These are phyloP conservation scores for Nyctalus aviator DNA, from an alignment of 2,797 vertebrate genomes.

Conservation along the genomic window DNA sequence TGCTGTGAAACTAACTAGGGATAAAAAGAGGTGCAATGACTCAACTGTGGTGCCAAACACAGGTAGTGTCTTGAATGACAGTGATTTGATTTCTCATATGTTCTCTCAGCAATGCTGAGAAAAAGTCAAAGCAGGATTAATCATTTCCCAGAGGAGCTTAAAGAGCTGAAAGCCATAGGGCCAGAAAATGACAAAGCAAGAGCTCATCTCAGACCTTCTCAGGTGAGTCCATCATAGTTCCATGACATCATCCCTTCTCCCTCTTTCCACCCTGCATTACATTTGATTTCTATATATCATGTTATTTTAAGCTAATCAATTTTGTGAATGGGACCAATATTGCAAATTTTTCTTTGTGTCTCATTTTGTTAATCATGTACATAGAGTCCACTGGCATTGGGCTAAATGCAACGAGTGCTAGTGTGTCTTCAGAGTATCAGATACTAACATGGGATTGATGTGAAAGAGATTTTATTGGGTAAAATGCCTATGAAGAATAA, in stretches of 20 bases:
- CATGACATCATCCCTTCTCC: not conserved
- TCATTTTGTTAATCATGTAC: not conserved
- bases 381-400: not conserved
- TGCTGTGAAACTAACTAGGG: not conserved
- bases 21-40: not conserved
- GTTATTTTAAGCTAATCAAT: not conserved
- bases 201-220: not conserved
- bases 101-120: not conserved
- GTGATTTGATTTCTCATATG: not conserved
- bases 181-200: constrained; percentile 26
- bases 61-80: not conserved
- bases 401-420: not conserved
- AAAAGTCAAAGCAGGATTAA: not conserved
- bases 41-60: not conserved
- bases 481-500: not conserved
- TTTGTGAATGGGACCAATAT: not conserved
- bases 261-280: not conserved
- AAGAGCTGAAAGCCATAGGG: not conserved
- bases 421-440: not conserved
- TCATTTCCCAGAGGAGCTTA: not conserved
- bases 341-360: not conserved
- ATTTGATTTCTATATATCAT: not conserved
- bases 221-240: not conserved
- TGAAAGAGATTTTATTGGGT: not conserved
- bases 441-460: not conserved